These are phyloP conservation scores for Apeira syringaria DNA, from an alignment of 2,888 invertebrate genomes.

Conservation along the genomic window DNA sequence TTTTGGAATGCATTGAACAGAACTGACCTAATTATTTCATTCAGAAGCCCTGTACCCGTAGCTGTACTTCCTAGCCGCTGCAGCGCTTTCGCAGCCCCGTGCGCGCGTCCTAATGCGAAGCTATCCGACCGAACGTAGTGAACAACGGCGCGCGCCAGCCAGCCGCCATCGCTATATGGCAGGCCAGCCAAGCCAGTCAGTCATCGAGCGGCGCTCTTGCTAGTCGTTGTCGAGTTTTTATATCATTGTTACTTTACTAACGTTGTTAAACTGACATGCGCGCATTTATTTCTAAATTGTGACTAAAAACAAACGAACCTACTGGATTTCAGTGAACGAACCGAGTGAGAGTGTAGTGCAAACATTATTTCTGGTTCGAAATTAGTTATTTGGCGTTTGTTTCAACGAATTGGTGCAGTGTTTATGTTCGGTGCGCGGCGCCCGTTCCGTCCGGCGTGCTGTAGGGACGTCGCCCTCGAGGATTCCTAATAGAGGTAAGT, in stretches of 20 bases:
- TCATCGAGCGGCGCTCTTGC: conserved; percentile 74
- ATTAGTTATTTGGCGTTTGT: conserved; percentile 53
- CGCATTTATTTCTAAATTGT: conserved; percentile 63
- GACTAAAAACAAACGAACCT: conserved; percentile 70
- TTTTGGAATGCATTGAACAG: no score
- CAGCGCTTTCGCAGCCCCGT: conserved; percentile 36
- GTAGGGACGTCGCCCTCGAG: conserved; percentile 78
- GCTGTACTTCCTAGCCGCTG: conserved; percentile 21
- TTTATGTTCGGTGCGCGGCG: conserved; percentile 78
- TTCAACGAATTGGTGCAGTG: conserved; percentile 75
- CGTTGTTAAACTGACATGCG: conserved; percentile 67
- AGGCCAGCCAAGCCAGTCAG: conserved; percentile 50
- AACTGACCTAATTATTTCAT: no score
- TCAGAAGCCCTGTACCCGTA: conserved; percentile 32
- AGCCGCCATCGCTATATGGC: no score
- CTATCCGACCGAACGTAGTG: conserved; percentile 45
- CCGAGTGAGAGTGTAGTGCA: conserved; percentile 66
- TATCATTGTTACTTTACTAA: conserved; percentile 17
- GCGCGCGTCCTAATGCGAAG: conserved; percentile 36
- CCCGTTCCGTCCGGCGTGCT: conserved; percentile 68
- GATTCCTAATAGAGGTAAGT: conserved; percentile 71
- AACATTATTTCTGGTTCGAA: conserved; percentile 40
- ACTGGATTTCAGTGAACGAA: conserved; percentile 75
- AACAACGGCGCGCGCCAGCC: conserved; percentile 44
- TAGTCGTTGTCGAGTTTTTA: conserved; percentile 39